Evolutionary conservation across 2,888 invertebrate genomes (phyloP).

Genomic region (Andrena hattorfiana): DNA sequence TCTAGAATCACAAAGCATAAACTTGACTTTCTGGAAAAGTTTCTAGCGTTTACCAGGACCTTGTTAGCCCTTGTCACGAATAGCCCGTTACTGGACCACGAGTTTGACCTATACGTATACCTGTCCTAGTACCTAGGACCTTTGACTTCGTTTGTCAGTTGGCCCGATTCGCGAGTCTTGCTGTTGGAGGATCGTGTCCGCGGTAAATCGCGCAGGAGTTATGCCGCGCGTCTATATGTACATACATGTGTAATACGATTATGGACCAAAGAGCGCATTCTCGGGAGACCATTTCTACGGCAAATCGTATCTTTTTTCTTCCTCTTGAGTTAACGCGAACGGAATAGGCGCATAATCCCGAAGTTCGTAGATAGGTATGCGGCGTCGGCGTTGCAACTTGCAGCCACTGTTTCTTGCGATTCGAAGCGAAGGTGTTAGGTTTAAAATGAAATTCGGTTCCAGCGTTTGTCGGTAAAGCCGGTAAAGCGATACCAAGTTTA

Average conservation of each 20-base stretch:
- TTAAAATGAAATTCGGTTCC: no score
- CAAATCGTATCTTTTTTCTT: neutral
- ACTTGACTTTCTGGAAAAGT: neutral
- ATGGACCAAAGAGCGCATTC: constrained; percentile 38
- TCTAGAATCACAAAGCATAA: neutral
- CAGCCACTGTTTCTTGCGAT: no score
- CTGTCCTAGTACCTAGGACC: constrained; percentile 6
- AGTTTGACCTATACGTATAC: constrained; percentile 19
- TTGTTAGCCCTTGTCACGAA: neutral
- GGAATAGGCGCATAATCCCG: no score
- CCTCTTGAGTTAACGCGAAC: no score
- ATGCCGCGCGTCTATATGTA: neutral
- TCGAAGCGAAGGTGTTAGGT: no score
- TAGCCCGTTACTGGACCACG: constrained; percentile 25
- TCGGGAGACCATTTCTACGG: constrained; percentile 33
- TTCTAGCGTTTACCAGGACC: neutral
- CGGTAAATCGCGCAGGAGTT: constrained; percentile 26
- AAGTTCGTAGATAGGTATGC: no score
- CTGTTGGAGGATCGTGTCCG: constrained; percentile 24
- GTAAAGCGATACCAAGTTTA: neutral
- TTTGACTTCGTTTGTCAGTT: no score
- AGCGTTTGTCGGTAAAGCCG: no score
- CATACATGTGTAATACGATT: constrained; percentile 23
- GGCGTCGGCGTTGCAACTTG: no score
- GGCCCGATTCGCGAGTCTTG: constrained; percentile 1